phyloP scores from a whole-genome alignment of 2,888 invertebrate species.

The Tupiocoris notatus region DNA sequence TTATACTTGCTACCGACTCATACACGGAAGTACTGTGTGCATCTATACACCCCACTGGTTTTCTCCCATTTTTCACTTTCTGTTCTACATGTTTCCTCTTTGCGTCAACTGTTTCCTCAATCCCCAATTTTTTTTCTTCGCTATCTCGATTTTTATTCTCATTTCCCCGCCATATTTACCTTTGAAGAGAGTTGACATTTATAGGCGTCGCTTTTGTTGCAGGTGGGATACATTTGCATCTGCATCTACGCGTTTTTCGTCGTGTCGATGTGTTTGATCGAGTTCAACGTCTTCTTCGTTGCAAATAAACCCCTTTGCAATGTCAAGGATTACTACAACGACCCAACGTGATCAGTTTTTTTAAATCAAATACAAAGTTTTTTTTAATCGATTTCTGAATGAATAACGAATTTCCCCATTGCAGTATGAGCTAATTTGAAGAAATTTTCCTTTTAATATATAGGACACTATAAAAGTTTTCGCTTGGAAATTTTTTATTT shows the following conservation, averaged over 20 bases:
- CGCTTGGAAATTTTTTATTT: no score
- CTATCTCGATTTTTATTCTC: neutral
- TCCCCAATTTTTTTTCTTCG: neutral
- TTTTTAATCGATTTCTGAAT: no score
- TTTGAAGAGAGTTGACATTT: no score
- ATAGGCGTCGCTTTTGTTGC: slow-evolving; percentile 41
- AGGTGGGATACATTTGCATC: slow-evolving; percentile 74
- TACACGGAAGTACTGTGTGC: no score
- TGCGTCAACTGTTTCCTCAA: neutral
- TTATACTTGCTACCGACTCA: no score
- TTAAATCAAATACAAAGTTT: no score
- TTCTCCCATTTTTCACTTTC: neutral
- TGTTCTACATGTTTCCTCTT: neutral
- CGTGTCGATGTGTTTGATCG: slow-evolving; percentile 82
- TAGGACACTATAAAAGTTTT: no score
- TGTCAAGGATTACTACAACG: slow-evolving; percentile 42
- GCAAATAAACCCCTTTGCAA: slow-evolving; percentile 69
- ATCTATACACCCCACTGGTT: no score
- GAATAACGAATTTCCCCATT: no score
- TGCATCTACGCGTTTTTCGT: slow-evolving; percentile 85
- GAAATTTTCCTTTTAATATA: no score
- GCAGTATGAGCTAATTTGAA: no score
- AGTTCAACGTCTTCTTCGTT: slow-evolving; percentile 88
- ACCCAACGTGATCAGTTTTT: slow-evolving; percentile 3
- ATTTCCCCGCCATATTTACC: no score